Base-by-base conservation (phyloP, 2,113 vertebrate species). In the Myotis davidii region DNA sequence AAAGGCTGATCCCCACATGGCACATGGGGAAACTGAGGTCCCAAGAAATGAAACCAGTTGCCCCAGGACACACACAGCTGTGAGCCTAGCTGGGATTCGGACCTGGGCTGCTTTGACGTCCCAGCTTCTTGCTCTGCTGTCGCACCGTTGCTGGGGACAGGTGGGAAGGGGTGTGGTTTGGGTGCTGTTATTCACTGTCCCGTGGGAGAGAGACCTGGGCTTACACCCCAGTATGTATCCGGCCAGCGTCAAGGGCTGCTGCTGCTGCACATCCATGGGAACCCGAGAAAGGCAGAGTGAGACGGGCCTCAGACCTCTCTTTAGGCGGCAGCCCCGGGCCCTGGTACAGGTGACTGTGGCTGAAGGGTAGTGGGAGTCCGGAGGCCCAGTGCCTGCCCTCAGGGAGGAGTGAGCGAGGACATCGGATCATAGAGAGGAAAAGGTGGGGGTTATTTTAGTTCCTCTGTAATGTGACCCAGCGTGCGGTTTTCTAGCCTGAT, bases 121-220 rank as follows among this genome's bases (percentile, higher is more conserved):
- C 61, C 27, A 0, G 3, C 34, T n/a, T 18, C 73, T 64, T 6
- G 21, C n/a, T 64, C 17, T 37, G 29, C 59, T 6, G 1, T 21
- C 6, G 1, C 6, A 1, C 20, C 9, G 0, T 2, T 37, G 37
- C 50, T n/a, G 37, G 39, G 45, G 18, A 14, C 4, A 3, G 69
- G 61, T 27, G 64, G 37, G 27, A 45, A 12, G 21, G 14, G 39
- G 10, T 39, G 11, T 14, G 14, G 13, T 32, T 42, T 20, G 34
- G 9, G 23, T 78, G 42, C 65, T 29, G 0, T 20, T 5, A 10
- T 27, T 29, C 25, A 12, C 37, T 29, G 5, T 9, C 0, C 50
- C 18, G 0, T 20, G 69, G 83, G 59, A 50, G 37, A 42, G 50
- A 29, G 29, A 3, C 16, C 9, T 18, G 77, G 65, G 50, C 83